phyloP scores from a whole-genome alignment of 2,113 vertebrate species.

The Solenodon paradoxus region DNA sequence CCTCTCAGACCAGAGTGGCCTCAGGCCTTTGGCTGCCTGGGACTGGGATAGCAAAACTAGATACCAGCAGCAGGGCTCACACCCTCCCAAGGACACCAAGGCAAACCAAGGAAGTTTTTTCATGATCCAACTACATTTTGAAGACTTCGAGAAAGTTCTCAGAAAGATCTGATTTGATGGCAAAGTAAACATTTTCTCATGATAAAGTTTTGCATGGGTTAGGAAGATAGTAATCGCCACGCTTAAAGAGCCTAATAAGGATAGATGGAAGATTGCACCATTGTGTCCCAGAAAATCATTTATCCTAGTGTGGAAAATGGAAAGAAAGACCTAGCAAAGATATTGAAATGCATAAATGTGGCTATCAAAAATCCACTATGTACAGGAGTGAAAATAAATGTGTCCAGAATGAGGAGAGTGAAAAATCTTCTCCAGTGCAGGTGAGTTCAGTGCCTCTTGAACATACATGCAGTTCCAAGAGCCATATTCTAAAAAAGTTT shows the following conservation, averaged over 20 bases:
- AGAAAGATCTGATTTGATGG: background rate
- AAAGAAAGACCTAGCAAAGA: background rate
- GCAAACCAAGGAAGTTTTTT: background rate
- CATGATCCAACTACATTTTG: background rate
- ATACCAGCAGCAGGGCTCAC: background rate
- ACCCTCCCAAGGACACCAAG: background rate
- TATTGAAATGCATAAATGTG: no score
- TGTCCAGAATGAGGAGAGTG: background rate
- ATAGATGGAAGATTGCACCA: background rate
- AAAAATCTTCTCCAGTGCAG: background rate
- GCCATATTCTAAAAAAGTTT: background rate
- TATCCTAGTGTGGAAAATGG: background rate
- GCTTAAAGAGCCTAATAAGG: background rate
- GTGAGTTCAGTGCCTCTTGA: background rate
- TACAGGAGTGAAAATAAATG: background rate
- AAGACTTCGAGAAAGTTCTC: background rate
- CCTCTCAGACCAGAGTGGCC: background rate
- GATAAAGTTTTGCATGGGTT: background rate
- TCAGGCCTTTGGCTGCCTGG: background rate
- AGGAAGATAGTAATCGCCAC: background rate
- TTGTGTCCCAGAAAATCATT: background rate
- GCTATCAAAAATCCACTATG: background rate
- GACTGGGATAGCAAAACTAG: background rate
- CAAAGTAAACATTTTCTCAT: background rate
- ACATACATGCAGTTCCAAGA: background rate